Conservation (phyloP, 1,140 invertebrate species). For the Drosophila hydei region DNA sequence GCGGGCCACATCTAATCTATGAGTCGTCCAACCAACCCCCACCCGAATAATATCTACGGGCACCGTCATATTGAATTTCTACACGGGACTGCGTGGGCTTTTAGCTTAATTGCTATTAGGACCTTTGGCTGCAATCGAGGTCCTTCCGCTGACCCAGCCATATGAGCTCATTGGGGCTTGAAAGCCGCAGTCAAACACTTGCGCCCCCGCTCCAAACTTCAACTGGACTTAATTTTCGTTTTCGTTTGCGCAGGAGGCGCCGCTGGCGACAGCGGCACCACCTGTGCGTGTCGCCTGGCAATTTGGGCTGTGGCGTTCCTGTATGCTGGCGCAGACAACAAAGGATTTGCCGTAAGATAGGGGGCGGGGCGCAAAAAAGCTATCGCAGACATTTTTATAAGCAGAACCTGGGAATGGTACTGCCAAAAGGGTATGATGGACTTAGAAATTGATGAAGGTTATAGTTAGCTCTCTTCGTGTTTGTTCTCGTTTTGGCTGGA, state of each 20-base stretch:
- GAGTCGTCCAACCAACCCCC: background rate
- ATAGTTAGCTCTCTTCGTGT: no score
- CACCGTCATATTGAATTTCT: constrained; percentile 59
- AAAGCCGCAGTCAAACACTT: constrained; percentile 11
- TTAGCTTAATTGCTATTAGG: constrained; percentile 72
- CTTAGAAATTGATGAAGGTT: background rate
- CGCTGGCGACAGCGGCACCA: constrained; percentile 1
- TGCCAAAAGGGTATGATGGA: background rate
- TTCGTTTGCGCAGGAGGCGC: constrained; percentile 53
- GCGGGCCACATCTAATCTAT: constrained; percentile 28
- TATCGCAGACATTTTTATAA: constrained; percentile 73
- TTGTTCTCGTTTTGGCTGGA: no score
- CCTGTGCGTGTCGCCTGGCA: constrained; percentile 66
- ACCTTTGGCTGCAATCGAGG: constrained; percentile 28
- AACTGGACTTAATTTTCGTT: constrained; percentile 42
- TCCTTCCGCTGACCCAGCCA: constrained; percentile 40
- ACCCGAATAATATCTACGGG: background rate
- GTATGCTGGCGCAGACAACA: constrained; percentile 60
- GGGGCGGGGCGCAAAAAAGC: constrained; percentile 35
- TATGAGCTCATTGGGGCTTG: constrained; percentile 67
- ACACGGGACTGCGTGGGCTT: constrained; percentile 38
- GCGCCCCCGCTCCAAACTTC: background rate
- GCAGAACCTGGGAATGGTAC: background rate
- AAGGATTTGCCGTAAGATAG: constrained; percentile 53
- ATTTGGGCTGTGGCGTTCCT: constrained; percentile 32